Evolutionary conservation across 2,797 vertebrate genomes (phyloP).

Genomic region (Falco naumanni): DNA sequence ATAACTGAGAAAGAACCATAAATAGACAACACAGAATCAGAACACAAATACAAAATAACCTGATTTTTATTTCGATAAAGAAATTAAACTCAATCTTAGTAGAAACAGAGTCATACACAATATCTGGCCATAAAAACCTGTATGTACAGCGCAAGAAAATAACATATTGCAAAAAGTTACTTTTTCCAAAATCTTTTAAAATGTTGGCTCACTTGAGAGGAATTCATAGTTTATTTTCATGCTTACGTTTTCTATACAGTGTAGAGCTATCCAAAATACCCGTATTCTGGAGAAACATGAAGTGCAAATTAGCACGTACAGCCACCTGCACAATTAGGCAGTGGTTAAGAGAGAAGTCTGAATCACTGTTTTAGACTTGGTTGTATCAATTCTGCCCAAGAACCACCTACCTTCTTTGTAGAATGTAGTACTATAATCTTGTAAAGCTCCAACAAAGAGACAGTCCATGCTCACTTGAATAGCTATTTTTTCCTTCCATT

Average conservation of each 20-base stretch:
- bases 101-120: background rate
- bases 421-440: background rate
- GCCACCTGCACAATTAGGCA: background rate
- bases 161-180: background rate
- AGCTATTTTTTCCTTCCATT: background rate
- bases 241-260: background rate
- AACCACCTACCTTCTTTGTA: background rate
- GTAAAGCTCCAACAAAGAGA: background rate
- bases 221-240: background rate
- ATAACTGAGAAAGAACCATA: background rate
- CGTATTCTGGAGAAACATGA: background rate
- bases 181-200: background rate
- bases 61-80: background rate
- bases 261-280: background rate
- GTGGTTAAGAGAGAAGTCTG: background rate
- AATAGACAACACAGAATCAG: background rate
- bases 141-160: background rate
- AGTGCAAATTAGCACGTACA: background rate
- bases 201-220: background rate
- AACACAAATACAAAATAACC: background rate
- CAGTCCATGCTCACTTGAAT: background rate
- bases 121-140: background rate
- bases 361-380: background rate
- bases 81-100: background rate
- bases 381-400: background rate